Evolutionary conservation across 1,140 invertebrate genomes (phyloP), one percentile per base, ranked within the genome.

Genomic region (Spodoptera litura): DNA sequence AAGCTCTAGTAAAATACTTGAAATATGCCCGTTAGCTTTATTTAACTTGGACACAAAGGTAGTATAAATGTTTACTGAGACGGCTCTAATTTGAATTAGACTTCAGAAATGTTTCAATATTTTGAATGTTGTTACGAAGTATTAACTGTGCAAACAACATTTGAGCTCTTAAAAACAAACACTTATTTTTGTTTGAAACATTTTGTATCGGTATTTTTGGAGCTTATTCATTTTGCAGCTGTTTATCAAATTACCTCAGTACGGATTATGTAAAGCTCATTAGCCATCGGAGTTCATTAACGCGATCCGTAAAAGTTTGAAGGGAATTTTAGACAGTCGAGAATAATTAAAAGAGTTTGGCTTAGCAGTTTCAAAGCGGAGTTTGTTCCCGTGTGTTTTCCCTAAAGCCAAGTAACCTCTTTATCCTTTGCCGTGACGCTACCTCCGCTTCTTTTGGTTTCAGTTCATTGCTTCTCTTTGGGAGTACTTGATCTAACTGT

Each of bases 311-410:
- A 52, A 80, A 87, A 88, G 82, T 85, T 88, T 81, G 58, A 58
- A 38, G 78, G 70, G 83, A 89, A 83, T 84, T 88, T 86, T 79
- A 68, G 68, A 38, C 70, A 85, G 84, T 83, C 82, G 68, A 75
- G 83, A 86, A 87, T 88, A 88, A 87, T 89, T 88, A 86, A 89
- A 88, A 88, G 84, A 85, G 85, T 85, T 87, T 27, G 62, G 79
- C 81, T 82, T 83, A 82, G 76, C 84, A 84, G 85, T 86, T 85
- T 76, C 74, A 78, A 82, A 87, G 84, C 85, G 58, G 79, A 82
- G 81, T 83, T 79, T 51, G 72, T 79, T 35, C 51, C 58, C 80
- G 74, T 80, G 73, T 83, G 74, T 82, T 75, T 77, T 25, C 78
- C 76, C 71, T 81, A 76, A 81, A 76, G 64, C 62, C 75, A 66